A percentile compares a stretch with the other conserved stretches of the same genome.
Conservation (phyloP, 2,113 vertebrate species). For the Seriola quinqueradiata region DNA sequence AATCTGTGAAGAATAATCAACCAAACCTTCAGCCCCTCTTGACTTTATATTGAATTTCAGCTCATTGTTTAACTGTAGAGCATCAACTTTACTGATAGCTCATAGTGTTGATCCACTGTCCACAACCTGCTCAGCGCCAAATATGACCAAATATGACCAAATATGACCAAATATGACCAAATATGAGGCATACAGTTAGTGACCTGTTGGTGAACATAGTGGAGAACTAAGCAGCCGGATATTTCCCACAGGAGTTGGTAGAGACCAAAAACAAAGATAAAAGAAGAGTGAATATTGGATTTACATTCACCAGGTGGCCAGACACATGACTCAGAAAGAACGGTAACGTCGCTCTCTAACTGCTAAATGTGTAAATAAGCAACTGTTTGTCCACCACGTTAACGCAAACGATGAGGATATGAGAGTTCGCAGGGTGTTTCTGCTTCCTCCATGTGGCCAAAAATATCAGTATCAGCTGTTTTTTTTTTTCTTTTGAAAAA, state of each 20-base stretch:
- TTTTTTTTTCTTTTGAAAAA: background rate
- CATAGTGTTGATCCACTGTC: background rate
- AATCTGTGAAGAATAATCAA: background rate
- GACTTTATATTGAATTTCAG: constrained; percentile 2
- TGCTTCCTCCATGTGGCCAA: background rate
- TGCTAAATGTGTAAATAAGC: background rate
- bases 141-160: background rate
- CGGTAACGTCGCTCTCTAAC: background rate
- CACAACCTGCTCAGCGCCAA: background rate
- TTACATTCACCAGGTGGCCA: background rate
- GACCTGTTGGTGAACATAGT: background rate
- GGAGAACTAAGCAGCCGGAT: background rate
- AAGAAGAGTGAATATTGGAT: background rate
- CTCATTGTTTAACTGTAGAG: background rate
- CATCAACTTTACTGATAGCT: background rate
- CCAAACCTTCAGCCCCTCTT: background rate
- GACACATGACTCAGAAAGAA: background rate
- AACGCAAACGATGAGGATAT: background rate
- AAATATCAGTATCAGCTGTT: background rate
- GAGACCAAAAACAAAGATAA: constrained; percentile 1
- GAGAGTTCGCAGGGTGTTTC: background rate
- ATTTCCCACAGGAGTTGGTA: background rate
- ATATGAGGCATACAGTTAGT: background rate
- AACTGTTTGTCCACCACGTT: background rate
- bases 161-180: background rate